These are phyloP conservation scores for Zoanthus solanderi DNA, from an alignment of 92 coral and sea anemone species.

Conservation along the genomic window DNA sequence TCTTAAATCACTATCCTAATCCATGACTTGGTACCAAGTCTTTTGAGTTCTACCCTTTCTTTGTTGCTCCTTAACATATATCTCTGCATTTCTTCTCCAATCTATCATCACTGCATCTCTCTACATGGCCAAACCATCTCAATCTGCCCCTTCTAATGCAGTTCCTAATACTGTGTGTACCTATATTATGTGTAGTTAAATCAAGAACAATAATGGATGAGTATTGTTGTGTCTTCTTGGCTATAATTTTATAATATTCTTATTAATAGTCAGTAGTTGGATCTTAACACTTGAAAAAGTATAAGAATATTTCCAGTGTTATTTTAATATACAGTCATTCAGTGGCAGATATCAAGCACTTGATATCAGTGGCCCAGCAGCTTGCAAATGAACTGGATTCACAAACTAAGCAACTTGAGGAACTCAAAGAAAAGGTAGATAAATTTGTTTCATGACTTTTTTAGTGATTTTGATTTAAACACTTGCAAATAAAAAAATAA, in stretches of 20 bases:
- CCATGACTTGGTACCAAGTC: no score
- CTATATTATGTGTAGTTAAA: no score
- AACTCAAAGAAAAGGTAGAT: conserved; percentile 70
- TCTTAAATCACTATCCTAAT: no score
- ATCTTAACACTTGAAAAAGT: not conserved
- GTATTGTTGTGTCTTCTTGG: not conserved
- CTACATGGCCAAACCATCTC: no score
- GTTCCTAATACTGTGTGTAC: no score
- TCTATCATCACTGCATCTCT: no score
- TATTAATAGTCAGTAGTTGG: not conserved
- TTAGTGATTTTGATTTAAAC: no score
- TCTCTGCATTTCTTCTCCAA: no score
- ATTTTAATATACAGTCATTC: not conserved
- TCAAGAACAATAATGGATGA: not conserved
- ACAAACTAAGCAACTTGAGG: conserved; percentile 85
- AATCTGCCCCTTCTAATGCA: no score
- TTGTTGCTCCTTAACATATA: no score
- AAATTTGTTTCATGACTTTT: not conserved
- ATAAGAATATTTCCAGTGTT: not conserved
- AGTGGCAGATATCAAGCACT: conserved; percentile 88
- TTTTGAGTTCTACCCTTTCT: no score
- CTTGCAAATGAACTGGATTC: conserved; percentile 84
- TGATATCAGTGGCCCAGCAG: conserved; percentile 83
- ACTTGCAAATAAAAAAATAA: no score
- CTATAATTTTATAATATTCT: not conserved